Base-by-base conservation (phyloP, 64 coral and sea anemone genomes). In the Pocillopora damicornis region DNA sequence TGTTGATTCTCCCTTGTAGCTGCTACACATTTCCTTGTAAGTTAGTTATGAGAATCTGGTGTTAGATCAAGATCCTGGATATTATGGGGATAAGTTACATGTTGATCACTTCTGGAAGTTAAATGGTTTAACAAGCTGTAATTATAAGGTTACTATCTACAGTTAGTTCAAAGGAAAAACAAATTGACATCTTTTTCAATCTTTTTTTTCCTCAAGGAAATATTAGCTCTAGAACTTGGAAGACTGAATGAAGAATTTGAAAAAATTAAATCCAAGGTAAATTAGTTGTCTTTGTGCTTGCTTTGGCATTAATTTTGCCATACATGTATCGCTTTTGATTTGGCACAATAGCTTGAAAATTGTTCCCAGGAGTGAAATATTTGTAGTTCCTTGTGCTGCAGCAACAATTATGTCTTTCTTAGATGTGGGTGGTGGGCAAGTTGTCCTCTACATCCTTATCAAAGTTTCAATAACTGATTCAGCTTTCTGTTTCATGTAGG, bases 231-330 rank as follows among this genome's bases (percentile, higher is more conserved):
- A 67, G 89, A 91, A 63, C 65, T 91, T 45, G 82, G 81, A 36
- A 76, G 89, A 30, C 45, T 91, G 11, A 86, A 91, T 86, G 89
- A 91, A 85, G 89, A 91, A 79, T 88, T 38, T 62, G 74, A 77
- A 76, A 75, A 76, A 13, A 26, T 22, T 11, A 88, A 38, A 85
- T 23, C 63, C 1, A 38, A 26, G 81, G 81, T 85, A 73, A 12
- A 45, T 16, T 61, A 11, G 9, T 82, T 34, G 9, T 25, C 38
- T 25, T 17, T 76, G 13, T 4, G 2, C 9, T 15, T 20, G 8
- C 20, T 30, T 30, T 30, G 30, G 30, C 30, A 30, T 30, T 2
- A 73, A 22, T 22, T 17, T 22, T 26, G n/a, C 18, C 5, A 22
- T 30, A 73, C 1, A 51, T 51, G 42, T 51, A 51, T 51, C 7